Base-by-base conservation (phyloP, 1,140 invertebrate species). In the Aphis craccivora region DNA sequence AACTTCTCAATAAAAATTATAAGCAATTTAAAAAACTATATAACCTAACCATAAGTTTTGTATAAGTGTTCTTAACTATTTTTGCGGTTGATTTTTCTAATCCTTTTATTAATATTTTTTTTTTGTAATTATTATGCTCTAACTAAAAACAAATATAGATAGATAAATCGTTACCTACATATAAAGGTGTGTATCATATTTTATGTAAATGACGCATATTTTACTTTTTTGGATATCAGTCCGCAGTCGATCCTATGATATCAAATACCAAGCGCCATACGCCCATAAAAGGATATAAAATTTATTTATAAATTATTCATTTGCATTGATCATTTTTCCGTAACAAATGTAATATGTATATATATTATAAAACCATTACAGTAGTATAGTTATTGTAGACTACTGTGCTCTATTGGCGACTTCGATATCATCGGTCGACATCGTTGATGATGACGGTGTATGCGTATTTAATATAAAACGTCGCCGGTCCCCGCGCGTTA, bases 401-500 rank as follows among this genome's bases (percentile, higher is more conserved):
- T 40, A 43, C 30, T 40, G 37, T 40, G 37, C 37, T 40, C 37
- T 40, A 40, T 40, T 40, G 76, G 20, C 20, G 76, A 37, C 40
- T 45, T 25, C 84, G 23, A 86, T 30, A 40, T 45, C 43, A 45
- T 45, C 23, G 40, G 84, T 86, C 14, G 25, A 23, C 35, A 18
- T 89, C 48, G 87, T 53, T 89, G 87, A 53, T 89, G 30, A 51
- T n/a, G 30, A 51, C 22, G 37, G 48, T 35, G 18, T 53, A 89
- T 89, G 37, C 35, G 48, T 55, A 89, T 89, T 89, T 55, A 89
- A 89, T 89, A 89, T 89, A 89, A 89, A 55, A 55, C 88, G 88
- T n/a, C 48, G 45, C 1, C 43, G 86, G 86, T 35, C 30, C 30
- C 23, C 83, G 23, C 83, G 30, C 35, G 37, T 89, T 40, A 55